Evolutionary conservation across 2,797 vertebrate genomes (phyloP), one percentile per base, ranked within the genome.

Genomic region (Glossophaga mutica): DNA sequence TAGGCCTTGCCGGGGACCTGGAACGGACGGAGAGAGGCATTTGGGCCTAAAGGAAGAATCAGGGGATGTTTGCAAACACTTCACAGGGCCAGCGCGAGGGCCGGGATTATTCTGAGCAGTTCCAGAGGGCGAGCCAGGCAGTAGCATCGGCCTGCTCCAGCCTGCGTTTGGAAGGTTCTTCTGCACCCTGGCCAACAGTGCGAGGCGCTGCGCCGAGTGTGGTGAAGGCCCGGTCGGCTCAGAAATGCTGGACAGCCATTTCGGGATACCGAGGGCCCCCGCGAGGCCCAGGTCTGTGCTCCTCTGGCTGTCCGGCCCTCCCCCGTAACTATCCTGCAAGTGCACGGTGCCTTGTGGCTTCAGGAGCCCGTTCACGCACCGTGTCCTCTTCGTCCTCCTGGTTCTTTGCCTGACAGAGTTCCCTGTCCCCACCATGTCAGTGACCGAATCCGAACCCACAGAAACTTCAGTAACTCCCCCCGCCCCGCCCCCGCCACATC

Each of bases 11-110:
- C 6, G 22, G 77, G 62, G 48, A 7, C 70, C 57, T 18, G 9
- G 6, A 44, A 67, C 16, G 5, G 22, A 67, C 16, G 5, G 22
- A 19, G 39, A 0, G 2, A 37, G 32, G 32, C 3, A 0, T 52
- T 50, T 32, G 57, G 57, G 24, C 67, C 81, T 44, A 11, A 6
- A 55, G 79, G 19, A 6, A 39, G 34, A 14, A 0, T 12, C 2
- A 15, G 26, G 37, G 42, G 29, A 12, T 14, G 6, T 62, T 48
- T 82, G 59, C 37, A 34, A 34, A 50, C 39, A 16, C 44, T 24
- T 24, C 62, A 59, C 48, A 2, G 29, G 68, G 48, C 1, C n/a
- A n/a, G 24, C 71, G 59, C 16, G 1, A 21, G 34, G 67, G 62
- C 71, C 15, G 37, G 76, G 11, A 29, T 32, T 14, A 15, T 52